Conservation (phyloP, 1,140 invertebrate species). For the Macrostomum lignano region DNA sequence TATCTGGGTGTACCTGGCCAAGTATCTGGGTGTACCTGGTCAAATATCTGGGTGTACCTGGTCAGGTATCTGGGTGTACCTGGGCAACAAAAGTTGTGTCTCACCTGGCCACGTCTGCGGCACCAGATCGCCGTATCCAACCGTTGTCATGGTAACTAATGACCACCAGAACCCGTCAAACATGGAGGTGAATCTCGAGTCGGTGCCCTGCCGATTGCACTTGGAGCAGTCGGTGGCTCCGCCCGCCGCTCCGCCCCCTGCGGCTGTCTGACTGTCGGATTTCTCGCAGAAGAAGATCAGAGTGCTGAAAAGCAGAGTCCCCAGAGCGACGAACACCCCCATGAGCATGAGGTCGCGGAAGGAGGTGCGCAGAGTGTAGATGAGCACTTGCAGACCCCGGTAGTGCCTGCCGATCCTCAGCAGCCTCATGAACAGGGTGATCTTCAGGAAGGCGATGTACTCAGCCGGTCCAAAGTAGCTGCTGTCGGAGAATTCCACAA, state of each 20-base stretch:
- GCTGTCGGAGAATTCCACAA: conserved; percentile 54
- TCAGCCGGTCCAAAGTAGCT: no score
- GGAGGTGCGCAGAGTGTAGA: conserved; percentile 83
- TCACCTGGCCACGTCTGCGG: conserved; percentile 95
- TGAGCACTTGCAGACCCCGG: conserved; percentile 29
- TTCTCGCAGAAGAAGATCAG: conserved; percentile 94
- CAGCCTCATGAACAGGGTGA: conserved; percentile 27
- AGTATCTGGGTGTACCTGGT: no score
- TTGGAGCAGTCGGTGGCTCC: no score
- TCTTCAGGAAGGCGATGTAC: conserved; percentile 26
- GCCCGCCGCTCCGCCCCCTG: no score
- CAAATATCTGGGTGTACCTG: no score
- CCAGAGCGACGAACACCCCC: conserved; percentile 91
- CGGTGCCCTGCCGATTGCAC: no score
- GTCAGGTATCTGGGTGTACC: no score
- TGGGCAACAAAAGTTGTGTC: no score
- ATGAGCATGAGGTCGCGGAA: conserved; percentile 95
- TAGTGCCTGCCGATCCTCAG: conserved; percentile 29
- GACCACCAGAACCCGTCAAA: conserved; percentile 35
- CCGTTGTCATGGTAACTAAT: conserved; percentile 90
- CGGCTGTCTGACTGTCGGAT: no score
- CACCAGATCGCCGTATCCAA: conserved; percentile 81
- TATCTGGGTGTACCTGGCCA: no score
- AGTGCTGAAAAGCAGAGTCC: conserved; percentile 85
- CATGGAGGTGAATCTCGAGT: conserved; percentile 86